These are phyloP conservation scores for Apamea epomidion DNA, from an alignment of 2,888 invertebrate genomes.

Conservation along the genomic window DNA sequence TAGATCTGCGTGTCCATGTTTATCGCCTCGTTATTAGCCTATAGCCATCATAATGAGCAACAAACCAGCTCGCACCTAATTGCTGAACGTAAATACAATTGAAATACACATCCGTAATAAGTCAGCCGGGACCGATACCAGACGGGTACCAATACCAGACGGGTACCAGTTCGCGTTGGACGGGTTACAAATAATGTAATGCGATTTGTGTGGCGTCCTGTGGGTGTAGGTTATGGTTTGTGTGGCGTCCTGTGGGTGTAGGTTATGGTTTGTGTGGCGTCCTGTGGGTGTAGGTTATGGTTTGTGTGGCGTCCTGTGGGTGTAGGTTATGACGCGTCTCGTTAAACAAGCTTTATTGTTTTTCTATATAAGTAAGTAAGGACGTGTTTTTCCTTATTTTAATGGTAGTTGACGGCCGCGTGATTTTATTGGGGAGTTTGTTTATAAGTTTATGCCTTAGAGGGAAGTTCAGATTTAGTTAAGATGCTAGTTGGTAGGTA, in stretches of 20 bases:
- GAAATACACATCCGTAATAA: conserved; percentile 68
- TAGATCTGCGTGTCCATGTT: conserved; percentile 4
- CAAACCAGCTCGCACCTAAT: conserved; percentile 46
- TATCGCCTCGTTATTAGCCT: conserved; percentile 34
- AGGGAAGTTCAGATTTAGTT: conserved; percentile 1
- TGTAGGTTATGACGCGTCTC: conserved; percentile 83
- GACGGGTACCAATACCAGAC: conserved; percentile 67
- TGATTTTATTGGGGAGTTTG: conserved; percentile 51
- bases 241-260: too few relatives aligned
- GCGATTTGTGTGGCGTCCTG: conserved; percentile 83
- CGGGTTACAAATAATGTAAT: conserved; percentile 80
- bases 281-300: too few relatives aligned
- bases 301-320: conserved; percentile 81
- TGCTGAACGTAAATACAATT: conserved; percentile 63
- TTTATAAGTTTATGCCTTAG: conserved; percentile 29
- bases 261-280: conserved; percentile 86
- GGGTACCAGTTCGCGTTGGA: conserved; percentile 73
- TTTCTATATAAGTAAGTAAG: conserved; percentile 71
- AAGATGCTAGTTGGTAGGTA: not conserved
- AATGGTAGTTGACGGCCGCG: conserved; percentile 45
- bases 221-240: conserved; percentile 80
- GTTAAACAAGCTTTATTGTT: conserved; percentile 85
- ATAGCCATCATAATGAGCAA: conserved; percentile 49
- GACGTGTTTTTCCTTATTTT: conserved; percentile 59
- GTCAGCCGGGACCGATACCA: conserved; percentile 60